Conservation (phyloP, 2,888 invertebrate genomes). For the Dasysyrphus albostriatus region DNA sequence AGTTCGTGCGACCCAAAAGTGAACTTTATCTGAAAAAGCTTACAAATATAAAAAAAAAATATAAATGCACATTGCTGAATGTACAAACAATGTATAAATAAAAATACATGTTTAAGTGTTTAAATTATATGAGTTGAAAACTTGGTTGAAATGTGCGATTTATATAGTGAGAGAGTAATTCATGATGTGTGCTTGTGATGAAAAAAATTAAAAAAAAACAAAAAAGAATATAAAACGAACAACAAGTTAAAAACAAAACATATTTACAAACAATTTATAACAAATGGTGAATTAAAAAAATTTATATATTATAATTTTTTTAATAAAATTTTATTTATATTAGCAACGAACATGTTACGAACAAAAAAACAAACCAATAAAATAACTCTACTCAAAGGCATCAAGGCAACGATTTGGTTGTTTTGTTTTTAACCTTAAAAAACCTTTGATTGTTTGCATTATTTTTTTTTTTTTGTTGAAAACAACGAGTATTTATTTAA, state of each 20-base stretch:
- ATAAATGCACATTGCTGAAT: no score
- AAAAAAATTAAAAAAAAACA: constrained; percentile 22
- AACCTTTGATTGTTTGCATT: background rate
- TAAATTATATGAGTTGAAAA: background rate
- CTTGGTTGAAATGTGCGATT: constrained; percentile 34
- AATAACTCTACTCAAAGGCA: constrained; percentile 47
- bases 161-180: constrained; percentile 11
- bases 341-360: constrained; percentile 58
- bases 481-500: constrained; percentile 9
- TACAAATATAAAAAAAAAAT: no score
- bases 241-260: constrained; percentile 5
- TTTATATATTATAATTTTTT: background rate
- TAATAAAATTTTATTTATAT: constrained; percentile 32
- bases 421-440: constrained; percentile 7
- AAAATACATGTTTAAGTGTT: background rate
- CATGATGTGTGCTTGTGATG: constrained; percentile 21
- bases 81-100: no score
- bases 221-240: background rate
- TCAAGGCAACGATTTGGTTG: constrained; percentile 46
- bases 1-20: no score
- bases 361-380: constrained; percentile 16
- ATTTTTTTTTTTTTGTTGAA: background rate
- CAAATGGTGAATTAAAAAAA: constrained; percentile 3
- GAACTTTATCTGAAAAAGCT: no score
- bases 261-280: constrained; percentile 44